phyloP scores from a whole-genome alignment of 2,797 vertebrate genomes.

The Schizopygopsis malacanthus region DNA sequence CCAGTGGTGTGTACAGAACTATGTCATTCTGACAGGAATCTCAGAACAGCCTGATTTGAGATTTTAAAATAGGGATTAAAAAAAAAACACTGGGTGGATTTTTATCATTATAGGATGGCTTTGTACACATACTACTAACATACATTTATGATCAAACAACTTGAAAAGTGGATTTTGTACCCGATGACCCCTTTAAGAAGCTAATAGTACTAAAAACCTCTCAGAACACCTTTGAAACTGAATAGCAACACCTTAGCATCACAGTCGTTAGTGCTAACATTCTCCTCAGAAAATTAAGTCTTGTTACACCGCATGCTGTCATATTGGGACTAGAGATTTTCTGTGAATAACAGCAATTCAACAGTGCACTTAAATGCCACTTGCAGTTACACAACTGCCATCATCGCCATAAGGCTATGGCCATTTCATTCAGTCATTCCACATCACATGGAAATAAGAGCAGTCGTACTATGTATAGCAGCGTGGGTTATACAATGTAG shows the following conservation, averaged over 20 bases:
- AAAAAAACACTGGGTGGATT: too few species aligned
- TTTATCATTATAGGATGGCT: too few species aligned
- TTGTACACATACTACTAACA: too few species aligned
- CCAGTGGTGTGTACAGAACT: too few species aligned
- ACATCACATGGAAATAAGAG: conserved; percentile 26
- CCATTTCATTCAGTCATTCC: conserved; percentile 25
- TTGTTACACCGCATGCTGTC: neutral
- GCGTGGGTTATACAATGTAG: conserved; percentile 20
- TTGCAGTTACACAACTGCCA: conserved; percentile 17
- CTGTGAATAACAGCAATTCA: conserved; percentile 17
- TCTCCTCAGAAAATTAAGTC: neutral
- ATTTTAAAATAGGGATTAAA: too few species aligned
- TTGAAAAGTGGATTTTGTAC: too few species aligned
- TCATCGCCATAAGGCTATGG: neutral
- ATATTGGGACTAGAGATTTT: neutral
- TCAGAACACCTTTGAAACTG: neutral
- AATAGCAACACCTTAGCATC: neutral
- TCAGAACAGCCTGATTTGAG: too few species aligned
- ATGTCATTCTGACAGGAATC: too few species aligned
- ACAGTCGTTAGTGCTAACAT: neutral
- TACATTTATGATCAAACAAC: too few species aligned
- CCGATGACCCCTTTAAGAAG: neutral
- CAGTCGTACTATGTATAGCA: conserved; percentile 25
- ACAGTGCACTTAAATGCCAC: neutral
- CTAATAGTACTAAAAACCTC: neutral